Evolutionary conservation across 30 jellyfish, hydroid and myxozoan genomes (phyloP).

Genomic region (Pelagia noctiluca): DNA sequence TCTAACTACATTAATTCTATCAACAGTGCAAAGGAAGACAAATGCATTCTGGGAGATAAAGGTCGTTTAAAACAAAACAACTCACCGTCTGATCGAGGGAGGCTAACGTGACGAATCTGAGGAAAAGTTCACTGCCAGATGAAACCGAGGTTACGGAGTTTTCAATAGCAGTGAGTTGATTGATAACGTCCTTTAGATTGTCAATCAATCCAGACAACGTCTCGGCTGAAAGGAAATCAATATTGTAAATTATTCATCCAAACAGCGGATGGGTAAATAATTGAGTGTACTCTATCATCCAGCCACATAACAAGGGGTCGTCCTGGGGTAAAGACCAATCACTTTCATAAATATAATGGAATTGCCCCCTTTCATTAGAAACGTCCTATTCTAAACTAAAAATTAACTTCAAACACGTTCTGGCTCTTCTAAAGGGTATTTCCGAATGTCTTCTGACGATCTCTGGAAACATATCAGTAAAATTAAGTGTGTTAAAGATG

Average conservation of each 20-base stretch:
- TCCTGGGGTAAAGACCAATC: neutral
- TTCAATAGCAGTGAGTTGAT: slow-evolving; percentile 60
- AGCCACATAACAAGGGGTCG: too few relatives aligned
- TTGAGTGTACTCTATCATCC: too few relatives aligned
- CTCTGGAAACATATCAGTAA: too few relatives aligned
- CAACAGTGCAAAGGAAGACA: too few relatives aligned
- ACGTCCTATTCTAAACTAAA: neutral
- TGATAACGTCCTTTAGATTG: slow-evolving; percentile 55
- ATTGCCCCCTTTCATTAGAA: neutral
- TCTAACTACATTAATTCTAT: too few relatives aligned
- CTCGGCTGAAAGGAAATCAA: slow-evolving; percentile 62
- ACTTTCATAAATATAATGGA: neutral
- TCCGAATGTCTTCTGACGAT: too few relatives aligned
- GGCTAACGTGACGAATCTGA: slow-evolving; percentile 81
- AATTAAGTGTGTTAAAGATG: too few relatives aligned
- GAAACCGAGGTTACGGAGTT: slow-evolving; percentile 84
- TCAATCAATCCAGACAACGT: slow-evolving; percentile 82
- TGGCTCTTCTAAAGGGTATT: too few relatives aligned
- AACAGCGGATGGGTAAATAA: too few relatives aligned
- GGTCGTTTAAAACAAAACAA: neutral
- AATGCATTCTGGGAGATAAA: too few relatives aligned
- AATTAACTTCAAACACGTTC: neutral
- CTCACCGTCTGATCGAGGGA: slow-evolving; percentile 80
- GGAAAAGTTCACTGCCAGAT: slow-evolving; percentile 95
- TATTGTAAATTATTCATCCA: too few relatives aligned